These are phyloP conservation scores for Dasypolia templi DNA, from an alignment of 2,888 invertebrate species.

Conservation along the genomic window DNA sequence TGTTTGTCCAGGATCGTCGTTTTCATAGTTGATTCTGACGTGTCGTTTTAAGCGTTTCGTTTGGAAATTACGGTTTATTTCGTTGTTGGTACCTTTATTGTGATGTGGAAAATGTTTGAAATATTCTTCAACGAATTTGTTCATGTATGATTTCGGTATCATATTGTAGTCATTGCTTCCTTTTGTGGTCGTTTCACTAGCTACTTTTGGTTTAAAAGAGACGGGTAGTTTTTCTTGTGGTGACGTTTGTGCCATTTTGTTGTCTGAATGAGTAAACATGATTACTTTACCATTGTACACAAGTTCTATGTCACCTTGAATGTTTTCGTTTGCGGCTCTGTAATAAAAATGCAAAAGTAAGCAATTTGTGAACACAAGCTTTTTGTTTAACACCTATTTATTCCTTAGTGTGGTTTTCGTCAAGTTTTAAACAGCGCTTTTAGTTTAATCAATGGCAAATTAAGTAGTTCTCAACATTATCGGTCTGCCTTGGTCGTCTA, in stretches of 20 bases:
- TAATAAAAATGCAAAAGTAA: constrained; percentile 49
- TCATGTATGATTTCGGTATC: constrained; percentile 66
- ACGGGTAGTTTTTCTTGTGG: constrained; percentile 7
- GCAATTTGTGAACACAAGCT: background rate
- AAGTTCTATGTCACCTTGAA: constrained; percentile 78
- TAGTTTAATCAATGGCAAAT: too few relatives aligned
- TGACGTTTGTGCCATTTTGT: constrained; percentile 10
- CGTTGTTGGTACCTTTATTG: constrained; percentile 39
- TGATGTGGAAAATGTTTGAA: constrained; percentile 66
- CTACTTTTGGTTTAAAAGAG: constrained; percentile 1
- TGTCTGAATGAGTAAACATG: constrained; percentile 65
- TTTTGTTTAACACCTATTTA: too few relatives aligned
- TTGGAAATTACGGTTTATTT: constrained; percentile 41
- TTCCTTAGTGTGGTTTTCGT: background rate
- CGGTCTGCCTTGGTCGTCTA: background rate
- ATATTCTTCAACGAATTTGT: constrained; percentile 73
- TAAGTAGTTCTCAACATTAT: too few relatives aligned
- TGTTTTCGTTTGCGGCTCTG: constrained; percentile 73
- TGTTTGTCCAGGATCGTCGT: constrained; percentile 45
- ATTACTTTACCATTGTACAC: constrained; percentile 81
- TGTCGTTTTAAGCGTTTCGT: constrained; percentile 79
- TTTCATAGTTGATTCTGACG: constrained; percentile 75
- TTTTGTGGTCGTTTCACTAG: constrained; percentile 18
- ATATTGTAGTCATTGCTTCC: constrained; percentile 20
- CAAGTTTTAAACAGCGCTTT: background rate